Evolutionary conservation across 2,888 invertebrate genomes (phyloP), one percentile per base, ranked within the genome.

Genomic region (Thalpophila matura): DNA sequence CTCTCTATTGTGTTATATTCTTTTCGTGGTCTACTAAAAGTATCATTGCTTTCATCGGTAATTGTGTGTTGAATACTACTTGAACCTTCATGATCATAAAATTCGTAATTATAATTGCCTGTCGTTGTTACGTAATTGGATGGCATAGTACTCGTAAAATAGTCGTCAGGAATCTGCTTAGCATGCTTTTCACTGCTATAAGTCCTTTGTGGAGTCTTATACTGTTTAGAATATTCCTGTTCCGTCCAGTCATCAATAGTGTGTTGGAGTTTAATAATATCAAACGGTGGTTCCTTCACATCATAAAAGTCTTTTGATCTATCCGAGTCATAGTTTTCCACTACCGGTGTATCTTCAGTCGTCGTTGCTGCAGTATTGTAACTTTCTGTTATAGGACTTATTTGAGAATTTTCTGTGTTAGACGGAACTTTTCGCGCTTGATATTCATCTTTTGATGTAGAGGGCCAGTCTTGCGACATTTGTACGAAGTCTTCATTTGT

Each of bases 221-320:
- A 88, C 66, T 90, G 89, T 58, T 95, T 95, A 0, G 96, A 96
- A 86, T 96, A 97, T 79, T 97, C 97, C 90, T 97, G 97, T 79
- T 96, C 97, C 0, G 98, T 98, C 98, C 98, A 98, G 69, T 97
- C 97, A 79, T 98, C 97, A 58, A 98, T 98, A 76, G 97, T 98
- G 77, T 97, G 97, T 85, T 98, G 98, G 33, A 98, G 91, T 82
- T 96, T 96, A 12, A 96, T 95, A 12, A 97, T 96, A 83, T 98
- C 97, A 79, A 97, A 97, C 0, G 96, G 95, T 27, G 95, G 95
- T 71, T 96, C 96, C 64, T 92, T 94, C 1, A 91, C 90, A 66
- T 94, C 94, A 61, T 94, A 93, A 9, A 91, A 79, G 63, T 94
- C 92, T 60, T 89, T 96, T 86, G 62, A 93, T 89, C 79, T 94